Evolutionary conservation across 2,888 invertebrate species (phyloP), one percentile per base, ranked within the genome.

Genomic region (Galeruca laticollis): DNA sequence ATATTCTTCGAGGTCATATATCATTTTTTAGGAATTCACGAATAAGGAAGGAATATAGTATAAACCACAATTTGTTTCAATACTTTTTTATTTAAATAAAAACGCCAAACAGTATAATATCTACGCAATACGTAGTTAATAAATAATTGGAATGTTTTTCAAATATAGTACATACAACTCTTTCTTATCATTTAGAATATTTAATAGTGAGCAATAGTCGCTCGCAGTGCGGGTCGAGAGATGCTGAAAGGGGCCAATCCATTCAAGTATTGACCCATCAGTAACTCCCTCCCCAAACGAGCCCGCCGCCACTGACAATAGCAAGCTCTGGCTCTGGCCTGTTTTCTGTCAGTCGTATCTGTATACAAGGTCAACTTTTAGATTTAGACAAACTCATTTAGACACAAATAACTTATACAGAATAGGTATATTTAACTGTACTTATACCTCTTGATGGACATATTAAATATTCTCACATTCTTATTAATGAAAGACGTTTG

Each of bases 141-240:
- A 81, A 81, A 82, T 81, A 81, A 81, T 81, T 80, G 79, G 78
- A 82, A 81, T 80, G 78, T 79, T 82, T 31, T 66, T 82, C 81
- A 83, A 83, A 84, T 85, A 85, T 84, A 84, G 80, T 85, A 85
- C 84, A 85, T 85, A 84, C 81, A 84, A 84, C 84, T 84, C 81
- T 82, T 79, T 81, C 82, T 84, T 84, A 84, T 85, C 82, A 83
- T 84, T 85, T 85, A 85, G 85, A 86, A 86, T 85, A 86, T 85
- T 79, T 79, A 85, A 82, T 84, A 84, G 84, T 86, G 86, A 86
- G 86, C 85, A 85, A 85, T 84, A 84, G 83, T 83, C 84, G 83
- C 84, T 83, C 84, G 83, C 82, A 82, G 81, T 81, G 82, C 80
- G 81, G 81, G 80, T 78, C 75, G 76, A 77, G 79, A 78, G 76